These are phyloP conservation scores for Tiphia femorata DNA, from an alignment of 2,888 invertebrate genomes.

Conservation along the genomic window DNA sequence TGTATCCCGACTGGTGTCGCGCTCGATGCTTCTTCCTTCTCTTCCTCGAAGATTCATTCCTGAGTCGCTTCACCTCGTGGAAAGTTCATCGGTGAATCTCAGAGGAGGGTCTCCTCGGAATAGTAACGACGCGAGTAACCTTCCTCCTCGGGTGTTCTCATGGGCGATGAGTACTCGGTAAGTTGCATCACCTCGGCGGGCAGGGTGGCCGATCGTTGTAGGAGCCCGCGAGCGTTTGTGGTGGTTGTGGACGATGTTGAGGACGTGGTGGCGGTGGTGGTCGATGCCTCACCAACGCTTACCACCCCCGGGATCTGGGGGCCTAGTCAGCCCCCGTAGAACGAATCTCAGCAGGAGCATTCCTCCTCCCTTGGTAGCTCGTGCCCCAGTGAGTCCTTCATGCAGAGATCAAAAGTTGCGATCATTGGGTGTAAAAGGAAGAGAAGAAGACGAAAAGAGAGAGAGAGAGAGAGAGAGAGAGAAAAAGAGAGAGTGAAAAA, in stretches of 20 bases:
- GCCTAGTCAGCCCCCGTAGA: slow-evolving; percentile 55
- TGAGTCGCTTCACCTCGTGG: too few relatives aligned
- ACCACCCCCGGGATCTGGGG: slow-evolving; percentile 20
- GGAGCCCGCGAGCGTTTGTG: slow-evolving; percentile 10
- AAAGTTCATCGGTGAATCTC: too few relatives aligned
- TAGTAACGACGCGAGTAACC: slow-evolving; percentile 37
- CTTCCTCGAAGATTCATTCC: not conserved
- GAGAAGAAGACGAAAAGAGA: too few relatives aligned
- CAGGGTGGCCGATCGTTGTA: slow-evolving; percentile 53
- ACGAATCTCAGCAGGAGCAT: slow-evolving; percentile 63
- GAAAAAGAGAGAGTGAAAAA: too few relatives aligned
- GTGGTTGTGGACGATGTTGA: not conserved
- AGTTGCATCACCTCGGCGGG: slow-evolving; percentile 40
- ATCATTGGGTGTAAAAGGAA: too few relatives aligned
- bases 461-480: too few relatives aligned
- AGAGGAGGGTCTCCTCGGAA: slow-evolving; percentile 60
- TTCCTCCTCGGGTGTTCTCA: slow-evolving; percentile 31
- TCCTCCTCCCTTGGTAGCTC: slow-evolving; percentile 60
- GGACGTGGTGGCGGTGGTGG: not conserved
- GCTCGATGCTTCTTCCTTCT: not conserved
- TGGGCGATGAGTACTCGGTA: slow-evolving; percentile 31
- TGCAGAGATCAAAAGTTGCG: too few relatives aligned
- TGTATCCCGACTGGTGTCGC: too few relatives aligned
- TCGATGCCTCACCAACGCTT: not conserved
- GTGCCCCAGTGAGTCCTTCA: slow-evolving; percentile 55